Evolutionary conservation across 2,888 invertebrate species (phyloP), one percentile per base, ranked within the genome.

Genomic region (Polydrusus pterygomalis): DNA sequence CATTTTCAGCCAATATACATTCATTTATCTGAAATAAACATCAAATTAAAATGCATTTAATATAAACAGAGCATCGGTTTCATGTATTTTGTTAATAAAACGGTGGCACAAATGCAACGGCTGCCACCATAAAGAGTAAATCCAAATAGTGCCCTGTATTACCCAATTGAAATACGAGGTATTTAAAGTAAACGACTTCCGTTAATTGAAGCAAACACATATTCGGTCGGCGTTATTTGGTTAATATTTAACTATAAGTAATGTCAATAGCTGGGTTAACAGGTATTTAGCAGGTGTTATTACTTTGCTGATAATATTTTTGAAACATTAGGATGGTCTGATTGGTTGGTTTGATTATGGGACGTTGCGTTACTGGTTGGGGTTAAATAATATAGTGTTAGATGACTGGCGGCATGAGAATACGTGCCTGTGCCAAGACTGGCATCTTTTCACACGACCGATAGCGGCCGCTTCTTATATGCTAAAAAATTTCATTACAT

Each of bases 221-320:
- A 86, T 85, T 85, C 84, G 83, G 82, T 80, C 81, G 82, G 79
- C 82, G 82, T 80, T 82, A 82, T 75, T 71, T 73, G 84, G 85
- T 86, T 86, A 86, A 86, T 87, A 86, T 86, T 87, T 87, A 87
- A 87, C 85, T 85, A 84, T 86, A 87, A 83, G 80, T 80, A 86
- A 85, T 86, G 86, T 85, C 85, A 84, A 85, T 86, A 83, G 84
- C 79, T 81, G 84, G 85, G 84, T 85, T 86, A 86, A 86, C 83
- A 84, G 84, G 81, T 84, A 83, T 85, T 86, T 85, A 86, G 83
- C 84, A 84, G 84, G 83, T 84, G 84, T 82, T 84, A 84, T 84
- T 83, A 83, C 81, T 82, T 83, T 81, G 80, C 81, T 81, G 80
- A 79, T 82, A 81, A 83, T 80, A 79, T 82, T 81, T 81, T 80